Evolutionary conservation across 2,797 vertebrate species (phyloP).

Genomic region (Lerista edwardsae): DNA sequence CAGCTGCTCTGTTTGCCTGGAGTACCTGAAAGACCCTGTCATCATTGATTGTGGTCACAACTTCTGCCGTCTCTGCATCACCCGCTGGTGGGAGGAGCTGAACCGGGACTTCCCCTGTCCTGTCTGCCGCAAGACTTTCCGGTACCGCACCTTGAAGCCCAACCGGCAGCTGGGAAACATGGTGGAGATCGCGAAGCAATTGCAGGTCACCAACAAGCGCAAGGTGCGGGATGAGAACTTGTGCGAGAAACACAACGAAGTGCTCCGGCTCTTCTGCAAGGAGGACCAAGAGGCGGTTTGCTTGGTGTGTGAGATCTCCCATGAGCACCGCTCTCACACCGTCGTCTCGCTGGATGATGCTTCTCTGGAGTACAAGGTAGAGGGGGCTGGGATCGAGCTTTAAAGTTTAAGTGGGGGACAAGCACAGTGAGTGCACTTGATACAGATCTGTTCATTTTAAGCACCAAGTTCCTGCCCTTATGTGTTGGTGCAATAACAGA

Average conservation of each 20-base stretch:
- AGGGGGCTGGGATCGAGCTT: conserved; percentile 22
- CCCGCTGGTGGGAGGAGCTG: conserved; percentile 75
- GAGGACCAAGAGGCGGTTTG: conserved; percentile 92
- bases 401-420: no score
- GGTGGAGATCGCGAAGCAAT: conserved; percentile 73
- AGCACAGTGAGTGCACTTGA: not conserved
- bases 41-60: conserved; percentile 78
- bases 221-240: conserved; percentile 70
- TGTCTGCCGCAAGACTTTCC: conserved; percentile 88
- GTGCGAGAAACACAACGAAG: conserved; percentile 85
- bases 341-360: conserved; percentile 87
- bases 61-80: conserved; percentile 76
- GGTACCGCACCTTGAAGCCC: conserved; percentile 84
- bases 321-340: conserved; percentile 87
- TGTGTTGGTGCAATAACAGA: not conserved
- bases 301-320: conserved; percentile 88
- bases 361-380: conserved; percentile 86
- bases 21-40: conserved; percentile 76
- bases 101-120: conserved; percentile 82
- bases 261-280: conserved; percentile 89
- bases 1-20: conserved; percentile 77
- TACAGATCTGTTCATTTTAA: not conserved
- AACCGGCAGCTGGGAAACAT: conserved; percentile 76
- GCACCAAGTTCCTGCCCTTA: not conserved
- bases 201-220: conserved; percentile 64